Evolutionary conservation across 2,888 invertebrate species (phyloP).

Genomic region (Sesia bembeciformis): DNA sequence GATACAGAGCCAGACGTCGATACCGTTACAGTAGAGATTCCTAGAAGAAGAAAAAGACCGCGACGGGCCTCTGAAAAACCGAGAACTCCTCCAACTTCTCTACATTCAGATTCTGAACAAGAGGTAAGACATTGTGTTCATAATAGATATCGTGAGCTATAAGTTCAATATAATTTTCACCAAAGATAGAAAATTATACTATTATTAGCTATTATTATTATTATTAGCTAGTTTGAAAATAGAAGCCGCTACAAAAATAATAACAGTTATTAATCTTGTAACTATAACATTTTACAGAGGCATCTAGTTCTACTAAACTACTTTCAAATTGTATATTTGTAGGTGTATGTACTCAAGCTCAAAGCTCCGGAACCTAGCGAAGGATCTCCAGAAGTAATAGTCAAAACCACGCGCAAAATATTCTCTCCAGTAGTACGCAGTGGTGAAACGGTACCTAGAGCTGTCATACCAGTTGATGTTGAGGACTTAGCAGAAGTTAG

Average conservation of each 20-base stretch:
- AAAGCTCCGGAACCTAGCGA: conserved; percentile 53
- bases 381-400: conserved; percentile 79
- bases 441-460: conserved; percentile 67
- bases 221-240: background rate
- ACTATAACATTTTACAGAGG: background rate
- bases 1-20: conserved; percentile 64
- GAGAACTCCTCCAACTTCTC: conserved; percentile 53
- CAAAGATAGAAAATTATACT: too few relatives aligned
- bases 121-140: conserved; percentile 32
- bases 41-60: conserved; percentile 57
- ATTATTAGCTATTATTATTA: too few relatives aligned
- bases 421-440: conserved; percentile 81
- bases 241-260: background rate
- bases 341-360: conserved; percentile 60
- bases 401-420: conserved; percentile 86
- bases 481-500: conserved; percentile 56
- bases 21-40: conserved; percentile 68
- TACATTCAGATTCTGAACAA: conserved; percentile 64
- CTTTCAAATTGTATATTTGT: conserved; percentile 8
- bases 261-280: background rate
- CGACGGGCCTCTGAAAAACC: conserved; percentile 60
- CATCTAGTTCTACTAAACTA: background rate
- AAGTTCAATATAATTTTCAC: background rate
- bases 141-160: background rate
- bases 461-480: conserved; percentile 62